A percentile compares a stretch with the other conserved stretches of the same genome.
phyloP scores from a whole-genome alignment of 2,888 invertebrate genomes.

The Andrena marginata region DNA sequence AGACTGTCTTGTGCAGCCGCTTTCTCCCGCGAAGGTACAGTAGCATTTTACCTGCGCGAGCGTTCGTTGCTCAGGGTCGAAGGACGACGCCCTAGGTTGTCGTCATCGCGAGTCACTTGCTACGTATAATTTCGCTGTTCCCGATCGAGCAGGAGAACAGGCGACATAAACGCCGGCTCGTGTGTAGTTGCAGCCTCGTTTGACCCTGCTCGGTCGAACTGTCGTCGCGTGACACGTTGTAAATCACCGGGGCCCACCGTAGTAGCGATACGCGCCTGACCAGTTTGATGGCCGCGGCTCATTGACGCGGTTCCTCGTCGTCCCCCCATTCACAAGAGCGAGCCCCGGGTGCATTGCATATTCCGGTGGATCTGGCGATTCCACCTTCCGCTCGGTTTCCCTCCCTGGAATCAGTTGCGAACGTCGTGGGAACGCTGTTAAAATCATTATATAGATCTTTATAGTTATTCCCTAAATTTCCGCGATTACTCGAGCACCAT shows the following conservation, averaged over 20 bases:
- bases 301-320: conserved; percentile 77
- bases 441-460: neutral
- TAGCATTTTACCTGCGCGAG: neutral
- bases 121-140: conserved; percentile 53
- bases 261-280: conserved; percentile 75
- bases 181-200: conserved; percentile 65
- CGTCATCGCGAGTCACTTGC: conserved; percentile 16
- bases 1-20: neutral
- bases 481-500: neutral
- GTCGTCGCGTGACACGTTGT: conserved; percentile 76
- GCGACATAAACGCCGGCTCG: conserved; percentile 48
- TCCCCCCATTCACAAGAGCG: conserved; percentile 76
- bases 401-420: neutral
- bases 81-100: neutral
- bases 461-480: neutral
- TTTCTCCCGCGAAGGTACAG: neutral
- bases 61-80: neutral
- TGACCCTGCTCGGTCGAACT: conserved; percentile 75
- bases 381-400: neutral
- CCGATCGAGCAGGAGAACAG: conserved; percentile 21
- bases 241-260: conserved; percentile 76
- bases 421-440: neutral
- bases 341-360: conserved; percentile 57
- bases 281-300: conserved; percentile 79
- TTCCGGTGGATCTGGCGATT: conserved; percentile 40